Conservation (phyloP, 2,888 invertebrate genomes). For the Microctonus hyperodae region DNA sequence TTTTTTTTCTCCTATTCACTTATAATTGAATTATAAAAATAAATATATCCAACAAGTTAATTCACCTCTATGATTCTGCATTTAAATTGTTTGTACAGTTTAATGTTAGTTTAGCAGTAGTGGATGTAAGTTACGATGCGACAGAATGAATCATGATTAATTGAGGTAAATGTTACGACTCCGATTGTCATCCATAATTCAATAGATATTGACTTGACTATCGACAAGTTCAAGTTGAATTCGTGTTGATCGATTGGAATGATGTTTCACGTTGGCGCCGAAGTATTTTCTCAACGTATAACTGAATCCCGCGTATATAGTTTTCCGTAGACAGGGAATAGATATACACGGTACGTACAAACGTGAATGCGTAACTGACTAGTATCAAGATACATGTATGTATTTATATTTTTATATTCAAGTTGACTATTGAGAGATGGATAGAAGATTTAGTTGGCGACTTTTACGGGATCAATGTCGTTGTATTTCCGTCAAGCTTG, state of each 20-base stretch:
- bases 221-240: neutral
- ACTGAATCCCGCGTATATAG: neutral
- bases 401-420: too few species aligned
- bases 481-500: neutral
- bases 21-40: neutral
- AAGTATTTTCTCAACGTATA: neutral
- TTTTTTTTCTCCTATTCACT: neutral
- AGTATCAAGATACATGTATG: neutral
- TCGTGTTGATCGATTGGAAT: conserved; percentile 22
- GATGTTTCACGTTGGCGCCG: conserved; percentile 21
- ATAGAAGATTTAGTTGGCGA: too few species aligned
- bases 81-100: too few species aligned
- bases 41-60: neutral
- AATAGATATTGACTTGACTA: conserved; percentile 6
- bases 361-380: too few species aligned
- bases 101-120: neutral
- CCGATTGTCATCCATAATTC: conserved; percentile 26
- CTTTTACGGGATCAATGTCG: neutral
- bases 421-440: neutral
- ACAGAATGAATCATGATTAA: neutral
- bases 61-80: too few species aligned
- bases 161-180: conserved; percentile 7
- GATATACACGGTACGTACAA: neutral
- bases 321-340: neutral
- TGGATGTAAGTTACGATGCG: neutral